phyloP scores from a whole-genome alignment of 2,888 invertebrate genomes.

The Operophtera brumata region DNA sequence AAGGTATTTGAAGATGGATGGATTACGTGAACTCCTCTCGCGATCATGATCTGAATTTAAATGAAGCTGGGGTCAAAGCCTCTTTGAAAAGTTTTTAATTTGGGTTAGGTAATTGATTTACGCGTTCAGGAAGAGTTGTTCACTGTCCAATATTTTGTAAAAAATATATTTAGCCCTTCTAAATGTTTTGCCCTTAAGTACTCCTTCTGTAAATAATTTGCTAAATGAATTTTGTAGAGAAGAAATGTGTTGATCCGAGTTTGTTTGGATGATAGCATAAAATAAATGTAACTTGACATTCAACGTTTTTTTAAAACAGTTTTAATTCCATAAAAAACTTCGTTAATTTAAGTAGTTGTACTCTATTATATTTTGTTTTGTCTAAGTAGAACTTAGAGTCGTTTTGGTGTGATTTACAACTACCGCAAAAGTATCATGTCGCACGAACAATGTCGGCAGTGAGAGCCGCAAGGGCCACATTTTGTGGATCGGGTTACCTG shows the following conservation, averaged over 20 bases:
- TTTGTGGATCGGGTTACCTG: constrained; percentile 59
- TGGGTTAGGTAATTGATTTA: background rate
- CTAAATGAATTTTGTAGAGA: too few relatives aligned
- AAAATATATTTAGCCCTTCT: too few relatives aligned
- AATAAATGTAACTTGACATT: background rate
- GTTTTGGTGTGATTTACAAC: constrained; percentile 23
- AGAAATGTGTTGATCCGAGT: background rate
- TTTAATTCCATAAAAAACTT: background rate
- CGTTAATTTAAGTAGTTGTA: background rate
- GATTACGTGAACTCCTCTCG: constrained; percentile 5
- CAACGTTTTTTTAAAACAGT: too few relatives aligned
- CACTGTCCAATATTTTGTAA: too few relatives aligned
- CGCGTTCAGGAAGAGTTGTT: background rate
- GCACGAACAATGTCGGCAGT: constrained; percentile 49
- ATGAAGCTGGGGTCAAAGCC: constrained; percentile 5
- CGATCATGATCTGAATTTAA: constrained; percentile 17
- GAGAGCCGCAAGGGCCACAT: constrained; percentile 52
- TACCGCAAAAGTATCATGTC: constrained; percentile 51
- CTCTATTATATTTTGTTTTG: background rate
- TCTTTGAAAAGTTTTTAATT: constrained; percentile 6
- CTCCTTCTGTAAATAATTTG: too few relatives aligned
- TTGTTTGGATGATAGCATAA: constrained; percentile 9
- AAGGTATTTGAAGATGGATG: constrained; percentile 43
- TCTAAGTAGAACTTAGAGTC: background rate
- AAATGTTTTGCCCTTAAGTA: too few relatives aligned